Base-by-base conservation (phyloP, 2,113 vertebrate genomes). In the Misgurnus anguillicaudatus region DNA sequence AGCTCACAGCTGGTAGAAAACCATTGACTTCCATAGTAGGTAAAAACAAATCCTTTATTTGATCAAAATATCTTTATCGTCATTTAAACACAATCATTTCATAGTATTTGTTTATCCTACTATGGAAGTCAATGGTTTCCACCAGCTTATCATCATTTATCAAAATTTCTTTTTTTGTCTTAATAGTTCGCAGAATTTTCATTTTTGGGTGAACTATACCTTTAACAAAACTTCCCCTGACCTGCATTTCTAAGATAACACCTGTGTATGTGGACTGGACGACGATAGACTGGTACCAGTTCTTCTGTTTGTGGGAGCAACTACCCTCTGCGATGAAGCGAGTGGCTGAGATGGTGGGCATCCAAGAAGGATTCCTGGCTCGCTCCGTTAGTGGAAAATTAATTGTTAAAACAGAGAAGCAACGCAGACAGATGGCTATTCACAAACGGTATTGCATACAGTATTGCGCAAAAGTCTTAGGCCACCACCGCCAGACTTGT, bases 221-320 rank as follows among this genome's bases (percentile, higher is more conserved):
- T 4, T 63, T 75, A 45, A 60, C 4, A 41, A 48, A 66, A 14
- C 17, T 19, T 57, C 19, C 4, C 2, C 41, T 68, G n/a, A 58
- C 68, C 16, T 77, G 24, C 41, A 84, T 85, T 60, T 45, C 78
- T 77, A 75, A 98, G 96, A 94, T 99, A 85, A 98, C 98, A 9
- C 97, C 97, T 2, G 81, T 99, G 75, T 98, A 95, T 31, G 95
- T 95, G n/a, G 96, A 99, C 41, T 99, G 97, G 98, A 94, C 93
- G 1, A 92, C 92, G 71, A 97, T 99, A 82, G 96, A 99, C 75
- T 99, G 98, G 98, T 98, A 99, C 84, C 94, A 95, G 85, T 99
- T 98, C 85, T 98, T 97, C 87, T 97, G 96, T 86, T 87, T 98
- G 16, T 99, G 96, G 97, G 97, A 98, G 80, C 94, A 97, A 86